A percentile compares a stretch with the other conserved stretches of the same genome.
Conservation (phyloP, 2,888 invertebrate species). For the Trachelus iudaicus region DNA sequence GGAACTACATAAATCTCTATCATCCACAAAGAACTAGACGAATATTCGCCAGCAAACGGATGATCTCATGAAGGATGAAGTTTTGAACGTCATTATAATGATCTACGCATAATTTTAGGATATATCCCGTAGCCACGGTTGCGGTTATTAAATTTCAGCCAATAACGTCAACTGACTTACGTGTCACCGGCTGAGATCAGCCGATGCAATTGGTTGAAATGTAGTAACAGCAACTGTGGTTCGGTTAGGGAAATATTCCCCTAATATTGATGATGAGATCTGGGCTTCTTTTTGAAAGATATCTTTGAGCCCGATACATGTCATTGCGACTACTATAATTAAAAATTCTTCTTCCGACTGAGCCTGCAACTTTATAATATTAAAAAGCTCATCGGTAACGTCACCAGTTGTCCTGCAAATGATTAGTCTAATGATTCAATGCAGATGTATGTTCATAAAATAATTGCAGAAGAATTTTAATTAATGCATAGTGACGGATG, state of each 20-base stretch:
- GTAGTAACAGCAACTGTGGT: too few relatives aligned
- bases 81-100: background rate
- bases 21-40: background rate
- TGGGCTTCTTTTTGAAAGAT: background rate
- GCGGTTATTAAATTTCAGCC: too few relatives aligned
- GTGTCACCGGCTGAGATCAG: too few relatives aligned
- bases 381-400: background rate
- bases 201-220: too few relatives aligned
- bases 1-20: background rate
- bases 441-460: background rate
- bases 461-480: background rate
- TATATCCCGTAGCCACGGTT: too few relatives aligned
- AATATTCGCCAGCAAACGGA: background rate
- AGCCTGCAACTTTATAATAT: background rate
- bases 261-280: background rate
- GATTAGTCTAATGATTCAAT: background rate
- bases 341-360: background rate
- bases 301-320: background rate
- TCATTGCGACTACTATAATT: background rate
- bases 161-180: too few relatives aligned
- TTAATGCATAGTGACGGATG: background rate
- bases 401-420: background rate
- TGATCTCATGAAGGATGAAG: background rate
- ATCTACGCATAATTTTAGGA: background rate
- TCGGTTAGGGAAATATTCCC: too few relatives aligned